Evolutionary conservation across 2,113 vertebrate species (phyloP).

Genomic region (Loxodonta africana): DNA sequence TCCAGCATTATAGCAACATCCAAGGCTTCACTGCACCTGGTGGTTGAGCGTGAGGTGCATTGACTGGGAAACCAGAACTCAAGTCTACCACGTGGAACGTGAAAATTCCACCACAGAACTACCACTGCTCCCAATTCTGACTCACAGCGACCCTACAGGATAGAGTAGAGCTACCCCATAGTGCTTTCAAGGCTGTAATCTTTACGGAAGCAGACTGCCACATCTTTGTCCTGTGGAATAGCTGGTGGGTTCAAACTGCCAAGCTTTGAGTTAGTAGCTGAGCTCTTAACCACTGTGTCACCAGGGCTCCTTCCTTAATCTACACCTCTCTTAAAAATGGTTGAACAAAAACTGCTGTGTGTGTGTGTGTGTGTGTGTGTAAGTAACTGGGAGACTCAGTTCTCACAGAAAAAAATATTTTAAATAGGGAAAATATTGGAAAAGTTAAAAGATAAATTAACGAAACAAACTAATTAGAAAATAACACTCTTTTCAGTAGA

Average conservation of each 20-base stretch:
- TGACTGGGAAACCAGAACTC: neutral
- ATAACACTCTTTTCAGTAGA: neutral
- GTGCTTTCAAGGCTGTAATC: too few relatives aligned
- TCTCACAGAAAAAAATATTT: neutral
- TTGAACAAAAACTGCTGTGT: neutral
- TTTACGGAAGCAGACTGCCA: too few relatives aligned
- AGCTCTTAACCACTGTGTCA: too few relatives aligned
- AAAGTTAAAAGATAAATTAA: slow-evolving; percentile 16
- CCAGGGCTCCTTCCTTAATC: neutral
- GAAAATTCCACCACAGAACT: neutral
- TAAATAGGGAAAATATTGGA: neutral
- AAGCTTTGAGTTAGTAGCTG: too few relatives aligned
- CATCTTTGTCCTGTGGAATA: too few relatives aligned
- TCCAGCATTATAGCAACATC: too few relatives aligned
- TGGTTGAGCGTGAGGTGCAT: neutral
- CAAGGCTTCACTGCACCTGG: neutral
- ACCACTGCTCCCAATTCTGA: neutral
- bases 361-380: neutral
- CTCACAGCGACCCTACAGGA: too few relatives aligned
- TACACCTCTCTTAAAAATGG: neutral
- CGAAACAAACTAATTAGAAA: neutral
- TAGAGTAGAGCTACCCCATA: too few relatives aligned
- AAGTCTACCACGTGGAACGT: neutral
- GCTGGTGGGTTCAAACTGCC: too few relatives aligned
- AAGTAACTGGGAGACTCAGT: neutral